These are phyloP conservation scores for Sanderia malayensis DNA, from an alignment of 30 jellyfish, hydroid and myxozoan genomes.

Conservation along the genomic window DNA sequence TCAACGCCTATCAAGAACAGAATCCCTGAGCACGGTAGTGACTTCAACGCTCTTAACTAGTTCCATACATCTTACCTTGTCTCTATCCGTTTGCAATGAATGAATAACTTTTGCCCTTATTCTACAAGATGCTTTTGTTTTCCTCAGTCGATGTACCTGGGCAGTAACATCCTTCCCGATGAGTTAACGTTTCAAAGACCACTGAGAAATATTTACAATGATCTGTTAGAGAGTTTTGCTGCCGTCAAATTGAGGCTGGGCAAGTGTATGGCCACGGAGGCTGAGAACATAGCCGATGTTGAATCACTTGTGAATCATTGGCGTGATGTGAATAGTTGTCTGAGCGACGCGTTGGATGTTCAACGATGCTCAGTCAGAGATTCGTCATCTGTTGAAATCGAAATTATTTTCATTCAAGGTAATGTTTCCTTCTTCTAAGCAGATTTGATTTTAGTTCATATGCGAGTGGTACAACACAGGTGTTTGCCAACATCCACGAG, in stretches of 20 bases:
- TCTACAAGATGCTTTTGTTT: too few relatives aligned
- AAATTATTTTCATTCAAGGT: conserved; percentile 32
- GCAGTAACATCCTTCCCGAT: conserved; percentile 34
- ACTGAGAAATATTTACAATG: conserved; percentile 29
- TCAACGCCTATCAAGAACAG: too few relatives aligned
- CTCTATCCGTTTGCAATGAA: too few relatives aligned
- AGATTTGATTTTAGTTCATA: too few relatives aligned
- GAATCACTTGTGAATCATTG: conserved; percentile 16
- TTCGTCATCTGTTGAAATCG: conserved; percentile 10
- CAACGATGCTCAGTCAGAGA: conserved; percentile 25
- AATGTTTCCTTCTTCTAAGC: too few relatives aligned
- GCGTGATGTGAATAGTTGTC: background rate
- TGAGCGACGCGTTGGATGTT: conserved; percentile 22
- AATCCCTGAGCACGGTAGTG: too few relatives aligned
- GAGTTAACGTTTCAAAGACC: conserved; percentile 23
- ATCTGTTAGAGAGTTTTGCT: conserved; percentile 12
- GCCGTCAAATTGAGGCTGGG: conserved; percentile 55
- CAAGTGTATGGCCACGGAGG: conserved; percentile 16
- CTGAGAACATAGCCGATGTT: background rate
- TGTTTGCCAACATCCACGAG: too few relatives aligned
- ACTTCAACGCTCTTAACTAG: too few relatives aligned
- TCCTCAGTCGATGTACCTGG: conserved; percentile 48
- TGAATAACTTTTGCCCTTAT: too few relatives aligned
- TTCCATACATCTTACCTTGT: too few relatives aligned
- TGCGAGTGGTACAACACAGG: too few relatives aligned